A percentile compares a stretch with the other conserved stretches of the same genome.
These are phyloP conservation scores for Aix galericulata DNA, from an alignment of 2,113 vertebrate species.

Conservation along the genomic window DNA sequence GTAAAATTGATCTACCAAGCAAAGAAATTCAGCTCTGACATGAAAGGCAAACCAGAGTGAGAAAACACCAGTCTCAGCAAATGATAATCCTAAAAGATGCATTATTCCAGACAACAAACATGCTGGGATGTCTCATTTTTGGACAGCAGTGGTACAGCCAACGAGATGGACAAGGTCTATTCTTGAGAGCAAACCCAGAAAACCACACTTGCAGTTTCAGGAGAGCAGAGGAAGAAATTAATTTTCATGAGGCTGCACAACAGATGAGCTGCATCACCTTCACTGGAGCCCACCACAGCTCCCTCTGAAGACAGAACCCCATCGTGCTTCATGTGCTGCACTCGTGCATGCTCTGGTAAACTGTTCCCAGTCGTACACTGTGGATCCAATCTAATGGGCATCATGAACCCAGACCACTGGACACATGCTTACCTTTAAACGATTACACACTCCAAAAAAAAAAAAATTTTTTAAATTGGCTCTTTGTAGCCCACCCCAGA, in stretches of 20 bases:
- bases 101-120: neutral
- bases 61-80: neutral
- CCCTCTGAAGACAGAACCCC: neutral
- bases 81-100: neutral
- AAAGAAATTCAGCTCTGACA: constrained; percentile 49
- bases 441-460: neutral
- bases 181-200: constrained; percentile 58
- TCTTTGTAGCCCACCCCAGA: neutral
- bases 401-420: neutral
- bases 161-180: neutral
- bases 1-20: constrained; percentile 63
- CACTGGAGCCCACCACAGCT: neutral
- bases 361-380: neutral
- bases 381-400: neutral
- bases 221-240: constrained; percentile 10
- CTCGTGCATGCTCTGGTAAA: neutral
- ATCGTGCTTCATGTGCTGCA: neutral
- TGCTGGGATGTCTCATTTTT: neutral
- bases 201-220: neutral
- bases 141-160: neutral
- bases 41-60: constrained; percentile 22
- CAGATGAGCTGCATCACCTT: constrained; percentile 24
- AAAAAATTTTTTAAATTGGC: neutral
- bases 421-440: neutral
- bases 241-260: constrained; percentile 36